Conservation (phyloP, 2,888 invertebrate species). For the Cheiracanthium punctorium region DNA sequence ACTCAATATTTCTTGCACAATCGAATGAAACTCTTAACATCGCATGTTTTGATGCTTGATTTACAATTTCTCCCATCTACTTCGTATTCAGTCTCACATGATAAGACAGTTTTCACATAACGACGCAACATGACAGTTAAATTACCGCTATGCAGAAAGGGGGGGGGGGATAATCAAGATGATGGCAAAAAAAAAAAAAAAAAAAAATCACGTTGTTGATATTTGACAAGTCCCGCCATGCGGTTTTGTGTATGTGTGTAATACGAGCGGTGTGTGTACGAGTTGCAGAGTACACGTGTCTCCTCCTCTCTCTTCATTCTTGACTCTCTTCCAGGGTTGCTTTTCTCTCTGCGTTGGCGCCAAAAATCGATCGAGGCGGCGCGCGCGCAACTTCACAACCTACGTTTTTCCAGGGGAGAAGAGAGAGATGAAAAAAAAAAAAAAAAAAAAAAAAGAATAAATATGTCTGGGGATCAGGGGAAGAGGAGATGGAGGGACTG, state of each 20-base stretch:
- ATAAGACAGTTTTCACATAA: too few species aligned
- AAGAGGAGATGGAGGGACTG: neutral
- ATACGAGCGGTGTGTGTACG: neutral
- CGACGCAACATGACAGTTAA: too few species aligned
- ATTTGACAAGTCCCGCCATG: neutral
- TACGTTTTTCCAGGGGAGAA: neutral
- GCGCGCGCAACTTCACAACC: neutral
- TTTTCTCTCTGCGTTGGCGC: neutral
- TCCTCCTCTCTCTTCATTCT: conserved; percentile 7
- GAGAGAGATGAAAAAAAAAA: neutral
- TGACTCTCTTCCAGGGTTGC: neutral
- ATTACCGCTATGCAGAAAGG: too few species aligned
- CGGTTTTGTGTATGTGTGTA: neutral
- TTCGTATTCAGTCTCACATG: too few species aligned
- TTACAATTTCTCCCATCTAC: too few species aligned
- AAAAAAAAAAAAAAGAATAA: neutral
- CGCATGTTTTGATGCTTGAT: too few species aligned
- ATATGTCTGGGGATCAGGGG: neutral
- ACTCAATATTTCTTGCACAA: too few species aligned
- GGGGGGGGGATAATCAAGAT: too few species aligned
- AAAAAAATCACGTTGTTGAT: neutral
- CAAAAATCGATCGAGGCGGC: neutral
- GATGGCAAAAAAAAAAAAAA: too few species aligned
- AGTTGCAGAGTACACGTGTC: neutral
- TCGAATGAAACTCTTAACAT: too few species aligned